A percentile compares a stretch with the other conserved stretches of the same genome.
These are phyloP conservation scores for Eublepharis macularius DNA, from an alignment of 2,113 vertebrate species.

Conservation along the genomic window DNA sequence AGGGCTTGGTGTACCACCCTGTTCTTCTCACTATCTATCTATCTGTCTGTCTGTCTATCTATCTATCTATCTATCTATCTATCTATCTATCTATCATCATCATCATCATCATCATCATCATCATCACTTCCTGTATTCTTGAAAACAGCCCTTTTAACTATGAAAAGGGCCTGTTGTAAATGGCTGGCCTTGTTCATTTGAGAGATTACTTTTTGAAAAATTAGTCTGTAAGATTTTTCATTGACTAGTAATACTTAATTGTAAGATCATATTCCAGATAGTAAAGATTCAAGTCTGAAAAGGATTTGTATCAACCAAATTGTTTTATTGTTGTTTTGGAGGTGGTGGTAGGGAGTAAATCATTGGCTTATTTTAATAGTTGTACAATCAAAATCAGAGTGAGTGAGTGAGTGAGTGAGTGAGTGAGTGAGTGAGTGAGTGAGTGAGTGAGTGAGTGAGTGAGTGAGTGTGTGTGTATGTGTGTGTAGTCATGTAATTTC, in stretches of 20 bases:
- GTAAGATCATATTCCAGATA: background rate
- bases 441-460: too few relatives aligned
- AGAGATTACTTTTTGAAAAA: rapidly evolving
- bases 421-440: too few relatives aligned
- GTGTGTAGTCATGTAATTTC: background rate
- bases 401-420: too few relatives aligned
- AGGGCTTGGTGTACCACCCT: rapidly evolving
- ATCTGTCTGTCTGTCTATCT: too few relatives aligned
- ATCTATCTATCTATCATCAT: too few relatives aligned
- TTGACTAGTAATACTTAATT: background rate
- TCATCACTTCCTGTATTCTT: rapidly evolving
- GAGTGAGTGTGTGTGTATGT: too few relatives aligned
- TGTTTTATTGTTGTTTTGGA: background rate
- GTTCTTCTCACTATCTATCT: too few relatives aligned
- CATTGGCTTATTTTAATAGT: rapidly evolving
- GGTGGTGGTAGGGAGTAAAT: background rate
- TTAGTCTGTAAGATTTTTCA: background rate
- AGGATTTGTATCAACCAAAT: rapidly evolving
- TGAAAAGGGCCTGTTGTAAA: rapidly evolving
- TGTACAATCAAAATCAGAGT: background rate
- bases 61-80: rapidly evolving
- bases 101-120: too few relatives aligned
- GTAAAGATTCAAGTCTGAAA: background rate
- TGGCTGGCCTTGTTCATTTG: background rate
- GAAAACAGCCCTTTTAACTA: background rate